These are phyloP conservation scores for Calyptomena viridis DNA, from an alignment of 2,113 vertebrate species.

Conservation along the genomic window DNA sequence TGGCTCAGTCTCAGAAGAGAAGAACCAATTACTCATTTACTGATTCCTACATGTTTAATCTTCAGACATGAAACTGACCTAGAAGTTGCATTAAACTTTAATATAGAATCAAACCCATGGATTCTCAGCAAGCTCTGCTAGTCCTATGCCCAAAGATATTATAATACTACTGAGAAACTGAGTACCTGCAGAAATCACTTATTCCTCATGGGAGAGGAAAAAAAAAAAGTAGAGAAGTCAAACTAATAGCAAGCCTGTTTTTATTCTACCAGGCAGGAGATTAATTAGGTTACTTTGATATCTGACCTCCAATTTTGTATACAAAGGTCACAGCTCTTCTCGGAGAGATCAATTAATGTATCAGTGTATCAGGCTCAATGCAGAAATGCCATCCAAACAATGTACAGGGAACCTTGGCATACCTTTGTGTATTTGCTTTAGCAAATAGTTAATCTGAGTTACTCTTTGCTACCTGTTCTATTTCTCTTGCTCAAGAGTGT, in stretches of 20 bases:
- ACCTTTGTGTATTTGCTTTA: neutral
- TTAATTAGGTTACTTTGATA: neutral
- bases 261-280: neutral
- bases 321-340: neutral
- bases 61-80: neutral
- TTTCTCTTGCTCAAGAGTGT: conserved; percentile 19
- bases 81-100: neutral
- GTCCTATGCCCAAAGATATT: neutral
- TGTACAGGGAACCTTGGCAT: neutral
- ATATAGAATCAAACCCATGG: neutral
- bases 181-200: neutral
- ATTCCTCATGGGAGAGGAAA: neutral
- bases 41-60: neutral
- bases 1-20: neutral
- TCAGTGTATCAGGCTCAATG: neutral
- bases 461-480: neutral
- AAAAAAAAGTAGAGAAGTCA: neutral
- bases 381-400: neutral
- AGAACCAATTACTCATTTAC: neutral
- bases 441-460: conserved; percentile 19
- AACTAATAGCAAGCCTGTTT: neutral
- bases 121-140: neutral
- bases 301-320: neutral
- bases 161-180: neutral
- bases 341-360: neutral